phyloP scores from a whole-genome alignment of 2,113 vertebrate genomes.

The Tragelaphus buxtoni region DNA sequence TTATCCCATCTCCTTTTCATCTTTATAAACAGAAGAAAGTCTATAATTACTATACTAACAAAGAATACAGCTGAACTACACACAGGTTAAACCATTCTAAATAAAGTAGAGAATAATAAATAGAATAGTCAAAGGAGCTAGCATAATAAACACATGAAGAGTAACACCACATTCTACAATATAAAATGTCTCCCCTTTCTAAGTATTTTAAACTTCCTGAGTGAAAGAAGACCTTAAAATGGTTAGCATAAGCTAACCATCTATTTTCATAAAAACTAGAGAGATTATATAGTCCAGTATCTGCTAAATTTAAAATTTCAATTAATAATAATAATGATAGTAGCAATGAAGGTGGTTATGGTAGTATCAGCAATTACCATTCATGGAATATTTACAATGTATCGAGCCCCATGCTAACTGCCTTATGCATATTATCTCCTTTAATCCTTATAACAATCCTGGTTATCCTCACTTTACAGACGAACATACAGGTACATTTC shows the following conservation, averaged over 20 bases:
- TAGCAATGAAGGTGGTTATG: too few species aligned
- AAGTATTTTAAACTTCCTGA: constrained; percentile 24
- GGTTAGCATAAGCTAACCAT: background rate
- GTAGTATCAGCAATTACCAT: background rate
- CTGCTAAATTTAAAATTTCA: background rate
- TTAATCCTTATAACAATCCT: background rate
- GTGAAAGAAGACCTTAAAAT: background rate
- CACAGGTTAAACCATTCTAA: constrained; percentile 57
- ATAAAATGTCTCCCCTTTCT: background rate
- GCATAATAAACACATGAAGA: constrained; percentile 65
- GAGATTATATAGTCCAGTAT: background rate
- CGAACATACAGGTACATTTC: background rate
- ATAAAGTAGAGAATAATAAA: constrained; percentile 70
- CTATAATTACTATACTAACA: constrained; percentile 68
- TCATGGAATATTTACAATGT: background rate
- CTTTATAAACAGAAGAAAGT: constrained; percentile 65
- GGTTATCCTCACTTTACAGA: background rate
- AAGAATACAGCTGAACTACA: constrained; percentile 60
- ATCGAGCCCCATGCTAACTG: background rate
- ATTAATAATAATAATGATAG: background rate
- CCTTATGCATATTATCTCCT: background rate
- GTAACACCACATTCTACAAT: background rate
- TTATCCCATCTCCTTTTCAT: constrained; percentile 50
- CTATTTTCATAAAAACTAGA: background rate
- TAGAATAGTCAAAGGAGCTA: constrained; percentile 44